Percentiles rank a stretch among this genome's conserved stretches.
Conservation (phyloP, 2,113 vertebrate species). For the Ammospiza caudacuta region DNA sequence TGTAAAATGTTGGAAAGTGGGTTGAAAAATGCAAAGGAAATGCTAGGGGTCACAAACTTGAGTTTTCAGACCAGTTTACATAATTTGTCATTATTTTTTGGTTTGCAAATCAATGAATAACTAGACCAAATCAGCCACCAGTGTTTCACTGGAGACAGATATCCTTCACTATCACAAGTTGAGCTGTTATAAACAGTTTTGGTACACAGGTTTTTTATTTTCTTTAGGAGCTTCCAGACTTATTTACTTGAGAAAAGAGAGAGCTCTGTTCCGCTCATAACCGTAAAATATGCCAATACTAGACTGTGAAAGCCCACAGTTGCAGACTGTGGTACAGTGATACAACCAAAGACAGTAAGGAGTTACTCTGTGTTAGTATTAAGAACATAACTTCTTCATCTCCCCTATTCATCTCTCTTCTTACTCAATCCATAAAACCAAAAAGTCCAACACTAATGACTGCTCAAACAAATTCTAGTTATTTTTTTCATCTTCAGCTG, state of each 20-base stretch:
- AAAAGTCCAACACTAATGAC: not conserved
- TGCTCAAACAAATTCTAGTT: not conserved
- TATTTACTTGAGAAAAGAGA: slow-evolving; percentile 10
- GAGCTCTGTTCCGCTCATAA: not conserved
- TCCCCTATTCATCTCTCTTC: not conserved
- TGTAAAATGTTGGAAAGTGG: not conserved
- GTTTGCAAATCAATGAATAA: not conserved
- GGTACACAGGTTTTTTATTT: not conserved
- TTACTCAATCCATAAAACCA: not conserved
- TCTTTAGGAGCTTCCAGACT: not conserved
- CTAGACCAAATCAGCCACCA: not conserved
- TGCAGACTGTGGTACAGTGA: not conserved
- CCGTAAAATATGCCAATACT: slow-evolving; percentile 3
- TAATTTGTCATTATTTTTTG: not conserved
- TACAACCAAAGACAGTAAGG: not conserved
- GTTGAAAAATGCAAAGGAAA: not conserved
- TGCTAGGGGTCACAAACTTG: not conserved
- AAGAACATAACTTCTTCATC: not conserved
- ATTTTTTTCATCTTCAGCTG: not conserved
- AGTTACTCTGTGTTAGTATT: not conserved
- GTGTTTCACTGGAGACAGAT: not conserved
- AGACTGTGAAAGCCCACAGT: not conserved
- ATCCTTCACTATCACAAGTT: slow-evolving; percentile 9
- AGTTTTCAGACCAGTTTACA: not conserved
- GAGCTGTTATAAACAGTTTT: not conserved